A percentile compares a stretch with the other conserved stretches of the same genome.
phyloP scores from a whole-genome alignment of 2,113 vertebrate species.

The Psittacula cyanocephala region DNA sequence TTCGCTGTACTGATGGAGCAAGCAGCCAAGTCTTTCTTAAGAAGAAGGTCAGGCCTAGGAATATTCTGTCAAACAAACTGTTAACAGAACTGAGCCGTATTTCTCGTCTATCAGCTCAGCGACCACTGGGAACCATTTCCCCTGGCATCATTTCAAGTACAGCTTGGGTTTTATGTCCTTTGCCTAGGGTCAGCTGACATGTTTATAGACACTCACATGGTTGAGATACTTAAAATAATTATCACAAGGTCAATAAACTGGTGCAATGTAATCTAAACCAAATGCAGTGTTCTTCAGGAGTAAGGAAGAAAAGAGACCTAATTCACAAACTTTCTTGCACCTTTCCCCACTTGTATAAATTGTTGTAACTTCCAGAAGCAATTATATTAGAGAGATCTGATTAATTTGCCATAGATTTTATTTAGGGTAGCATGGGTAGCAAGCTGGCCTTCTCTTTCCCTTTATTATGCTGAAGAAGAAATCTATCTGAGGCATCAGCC shows the following conservation, averaged over 20 bases:
- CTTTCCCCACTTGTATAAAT: background rate
- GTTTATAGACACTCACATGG: background rate
- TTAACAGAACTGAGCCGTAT: background rate
- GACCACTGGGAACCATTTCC: background rate
- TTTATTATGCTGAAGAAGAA: background rate
- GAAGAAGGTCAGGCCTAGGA: background rate
- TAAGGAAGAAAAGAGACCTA: background rate
- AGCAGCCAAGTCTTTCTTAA: background rate
- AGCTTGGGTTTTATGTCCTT: background rate
- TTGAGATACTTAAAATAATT: constrained; percentile 8
- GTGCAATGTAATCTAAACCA: constrained; percentile 18
- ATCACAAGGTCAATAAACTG: background rate
- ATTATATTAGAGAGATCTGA: background rate
- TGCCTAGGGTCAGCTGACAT: background rate
- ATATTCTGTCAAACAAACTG: background rate
- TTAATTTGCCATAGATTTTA: background rate
- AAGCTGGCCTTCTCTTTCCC: background rate
- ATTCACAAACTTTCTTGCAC: background rate
- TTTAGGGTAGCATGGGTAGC: too few species aligned
- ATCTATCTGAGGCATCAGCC: rapidly evolving
- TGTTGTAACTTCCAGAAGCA: background rate
- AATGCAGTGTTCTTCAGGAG: background rate
- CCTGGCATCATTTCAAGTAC: background rate
- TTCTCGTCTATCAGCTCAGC: background rate
- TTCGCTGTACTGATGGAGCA: background rate